Evolutionary conservation across 1,140 invertebrate species (phyloP).

Genomic region (Zaprionus camerounensis): DNA sequence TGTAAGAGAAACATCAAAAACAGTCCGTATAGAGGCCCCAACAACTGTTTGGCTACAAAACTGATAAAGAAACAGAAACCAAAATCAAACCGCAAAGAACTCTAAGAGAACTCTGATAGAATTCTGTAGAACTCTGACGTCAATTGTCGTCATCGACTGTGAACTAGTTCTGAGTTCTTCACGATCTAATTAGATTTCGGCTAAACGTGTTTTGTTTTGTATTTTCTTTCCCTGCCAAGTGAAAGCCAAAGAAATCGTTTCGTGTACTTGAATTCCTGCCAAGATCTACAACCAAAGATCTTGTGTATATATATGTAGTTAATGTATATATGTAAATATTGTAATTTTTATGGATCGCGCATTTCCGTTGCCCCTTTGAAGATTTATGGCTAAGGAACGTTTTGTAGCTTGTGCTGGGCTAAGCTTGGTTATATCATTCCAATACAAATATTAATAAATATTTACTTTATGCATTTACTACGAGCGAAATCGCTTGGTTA

Average conservation of each 20-base stretch:
- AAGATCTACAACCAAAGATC: constrained; percentile 24
- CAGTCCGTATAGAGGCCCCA: constrained; percentile 2
- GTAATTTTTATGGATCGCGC: constrained; percentile 11
- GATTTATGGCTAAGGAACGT: constrained; percentile 5
- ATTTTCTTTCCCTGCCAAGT: constrained; percentile 31
- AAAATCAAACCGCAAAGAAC: constrained; percentile 40
- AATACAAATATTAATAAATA: constrained; percentile 67
- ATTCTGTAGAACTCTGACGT: constrained; percentile 31
- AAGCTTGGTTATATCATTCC: constrained; percentile 52
- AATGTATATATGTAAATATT: constrained; percentile 5
- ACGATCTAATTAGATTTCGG: constrained; percentile 75
- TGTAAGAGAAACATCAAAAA: constrained; percentile 43
- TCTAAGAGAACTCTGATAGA: not conserved
- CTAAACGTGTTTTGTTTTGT: constrained; percentile 59
- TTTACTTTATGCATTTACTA: constrained; percentile 55
- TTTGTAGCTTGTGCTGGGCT: constrained; percentile 5
- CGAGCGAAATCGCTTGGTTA: constrained; percentile 14
- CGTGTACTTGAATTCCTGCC: constrained; percentile 42
- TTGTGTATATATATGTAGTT: not conserved
- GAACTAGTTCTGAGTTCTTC: constrained; percentile 70
- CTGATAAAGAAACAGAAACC: constrained; percentile 51
- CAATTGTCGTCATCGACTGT: constrained; percentile 24
- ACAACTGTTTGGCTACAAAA: constrained; percentile 29
- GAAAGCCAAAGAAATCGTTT: constrained; percentile 52
- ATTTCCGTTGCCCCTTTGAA: not conserved